Evolutionary conservation across 2,797 vertebrate species (phyloP).

Genomic region (Benthosema pterotum): DNA sequence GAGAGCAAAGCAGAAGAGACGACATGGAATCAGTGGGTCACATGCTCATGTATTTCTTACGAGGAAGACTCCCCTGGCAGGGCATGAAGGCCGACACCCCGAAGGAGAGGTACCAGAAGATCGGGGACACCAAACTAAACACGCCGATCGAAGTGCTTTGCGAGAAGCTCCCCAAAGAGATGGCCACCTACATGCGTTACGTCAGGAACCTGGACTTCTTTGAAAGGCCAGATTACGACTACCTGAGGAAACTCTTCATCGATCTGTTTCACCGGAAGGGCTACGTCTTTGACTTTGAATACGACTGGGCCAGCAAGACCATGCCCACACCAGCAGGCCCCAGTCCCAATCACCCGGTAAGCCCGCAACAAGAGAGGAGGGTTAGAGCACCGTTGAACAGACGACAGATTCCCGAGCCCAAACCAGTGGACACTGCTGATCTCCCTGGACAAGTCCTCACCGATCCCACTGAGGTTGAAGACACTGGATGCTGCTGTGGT

Average conservation of each 20-base stretch:
- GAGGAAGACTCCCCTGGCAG: constrained; percentile 98
- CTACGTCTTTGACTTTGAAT: constrained; percentile 86
- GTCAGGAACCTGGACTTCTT: constrained; percentile 91
- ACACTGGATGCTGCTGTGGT: no score
- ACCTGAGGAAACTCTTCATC: constrained; percentile 89
- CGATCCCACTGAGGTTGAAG: no score
- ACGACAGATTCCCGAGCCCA: constrained; percentile 92
- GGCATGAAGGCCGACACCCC: constrained; percentile 95
- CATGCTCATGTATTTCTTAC: constrained; percentile 99
- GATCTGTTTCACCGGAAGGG: constrained; percentile 88
- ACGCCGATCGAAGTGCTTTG: constrained; percentile 88
- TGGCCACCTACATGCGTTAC: constrained; percentile 88
- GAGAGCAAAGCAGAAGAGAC: constrained; percentile 98
- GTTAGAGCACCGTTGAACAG: constrained; percentile 95
- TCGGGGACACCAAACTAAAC: constrained; percentile 89
- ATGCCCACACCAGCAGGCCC: constrained; percentile 95
- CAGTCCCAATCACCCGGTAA: constrained; percentile 87
- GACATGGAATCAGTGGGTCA: constrained; percentile 97
- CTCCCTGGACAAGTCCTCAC: no score
- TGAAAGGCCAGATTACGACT: constrained; percentile 90
- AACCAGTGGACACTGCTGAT: no score
- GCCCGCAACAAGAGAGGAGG: constrained; percentile 84
- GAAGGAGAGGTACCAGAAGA: constrained; percentile 91
- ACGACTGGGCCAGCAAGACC: constrained; percentile 76
- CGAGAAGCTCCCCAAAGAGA: constrained; percentile 90